phyloP scores from a whole-genome alignment of 2,888 invertebrate genomes.

The Pelosia muscerda region DNA sequence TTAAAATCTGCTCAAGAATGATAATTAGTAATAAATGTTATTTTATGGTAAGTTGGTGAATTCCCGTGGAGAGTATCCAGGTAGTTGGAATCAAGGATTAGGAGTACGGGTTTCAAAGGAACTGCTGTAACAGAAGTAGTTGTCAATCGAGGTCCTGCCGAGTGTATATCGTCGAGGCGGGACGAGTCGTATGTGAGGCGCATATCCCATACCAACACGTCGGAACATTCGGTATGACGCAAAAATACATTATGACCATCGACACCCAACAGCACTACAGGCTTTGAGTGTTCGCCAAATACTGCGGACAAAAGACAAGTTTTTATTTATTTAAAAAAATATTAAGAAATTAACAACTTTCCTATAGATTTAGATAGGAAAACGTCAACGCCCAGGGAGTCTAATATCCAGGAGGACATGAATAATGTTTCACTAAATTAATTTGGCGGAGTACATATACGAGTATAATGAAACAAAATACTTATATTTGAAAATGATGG shows the following conservation, averaged over 20 bases:
- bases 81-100: conserved; percentile 88
- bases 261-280: conserved; percentile 67
- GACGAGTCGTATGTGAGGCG: conserved; percentile 73
- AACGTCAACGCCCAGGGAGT: too few relatives aligned
- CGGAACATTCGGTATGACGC: conserved; percentile 85
- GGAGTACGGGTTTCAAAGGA: conserved; percentile 79
- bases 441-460: too few relatives aligned
- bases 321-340: background rate
- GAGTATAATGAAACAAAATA: too few relatives aligned
- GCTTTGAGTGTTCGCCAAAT: conserved; percentile 64
- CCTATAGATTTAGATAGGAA: too few relatives aligned
- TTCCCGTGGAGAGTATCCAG: conserved; percentile 86
- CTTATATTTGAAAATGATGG: too few relatives aligned
- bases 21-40: conserved; percentile 62
- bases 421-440: too few relatives aligned
- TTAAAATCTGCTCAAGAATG: conserved; percentile 10
- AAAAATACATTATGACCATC: conserved; percentile 72
- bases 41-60: conserved; percentile 67
- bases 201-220: conserved; percentile 87
- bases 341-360: too few relatives aligned
- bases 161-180: conserved; percentile 82
- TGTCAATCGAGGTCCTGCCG: conserved; percentile 78
- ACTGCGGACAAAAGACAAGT: conserved; percentile 56
- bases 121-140: conserved; percentile 87
- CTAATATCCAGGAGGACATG: too few relatives aligned